A percentile compares a stretch with the other conserved stretches of the same genome.
Conservation (phyloP, 2,113 vertebrate genomes). For the Plectropomus leopardus region DNA sequence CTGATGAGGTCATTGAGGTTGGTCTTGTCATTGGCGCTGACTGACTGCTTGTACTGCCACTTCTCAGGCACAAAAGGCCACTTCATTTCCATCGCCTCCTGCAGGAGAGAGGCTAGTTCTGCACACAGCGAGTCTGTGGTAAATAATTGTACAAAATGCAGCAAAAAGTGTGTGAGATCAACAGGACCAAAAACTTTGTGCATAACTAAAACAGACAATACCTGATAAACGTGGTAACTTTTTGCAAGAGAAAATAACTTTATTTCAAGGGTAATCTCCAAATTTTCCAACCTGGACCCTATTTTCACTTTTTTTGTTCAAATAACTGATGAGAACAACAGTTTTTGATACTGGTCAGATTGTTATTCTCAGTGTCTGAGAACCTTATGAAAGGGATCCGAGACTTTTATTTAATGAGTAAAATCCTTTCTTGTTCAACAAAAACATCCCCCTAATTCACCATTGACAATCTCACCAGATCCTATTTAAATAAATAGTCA, state of each 20-base stretch:
- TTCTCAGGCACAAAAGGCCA: slow-evolving; percentile 98
- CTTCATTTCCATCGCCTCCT: slow-evolving; percentile 93
- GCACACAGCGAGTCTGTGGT: slow-evolving; percentile 86
- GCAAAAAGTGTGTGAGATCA: background rate
- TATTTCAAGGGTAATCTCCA: too few relatives aligned
- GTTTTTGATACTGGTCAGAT: too few relatives aligned
- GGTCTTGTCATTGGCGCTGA: slow-evolving; percentile 90
- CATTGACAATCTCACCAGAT: too few relatives aligned
- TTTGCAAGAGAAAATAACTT: background rate
- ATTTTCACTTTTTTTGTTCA: too few relatives aligned
- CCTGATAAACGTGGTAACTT: background rate
- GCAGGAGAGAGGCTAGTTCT: slow-evolving; percentile 89
- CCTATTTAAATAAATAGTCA: too few relatives aligned
- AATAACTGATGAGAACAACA: too few relatives aligned
- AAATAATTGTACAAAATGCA: background rate
- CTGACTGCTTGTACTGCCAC: slow-evolving; percentile 94
- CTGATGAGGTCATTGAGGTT: slow-evolving; percentile 92
- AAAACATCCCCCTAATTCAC: too few relatives aligned
- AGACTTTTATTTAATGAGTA: too few relatives aligned
- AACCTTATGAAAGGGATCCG: too few relatives aligned
- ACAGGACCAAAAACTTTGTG: background rate
- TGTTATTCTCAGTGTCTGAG: too few relatives aligned
- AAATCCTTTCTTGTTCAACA: too few relatives aligned
- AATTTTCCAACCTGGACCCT: too few relatives aligned
- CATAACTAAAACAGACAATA: background rate